Percentiles rank a stretch among this genome's conserved stretches.
These are phyloP conservation scores for Pollachius pollachius DNA, from an alignment of 2,113 vertebrate species.

Conservation along the genomic window DNA sequence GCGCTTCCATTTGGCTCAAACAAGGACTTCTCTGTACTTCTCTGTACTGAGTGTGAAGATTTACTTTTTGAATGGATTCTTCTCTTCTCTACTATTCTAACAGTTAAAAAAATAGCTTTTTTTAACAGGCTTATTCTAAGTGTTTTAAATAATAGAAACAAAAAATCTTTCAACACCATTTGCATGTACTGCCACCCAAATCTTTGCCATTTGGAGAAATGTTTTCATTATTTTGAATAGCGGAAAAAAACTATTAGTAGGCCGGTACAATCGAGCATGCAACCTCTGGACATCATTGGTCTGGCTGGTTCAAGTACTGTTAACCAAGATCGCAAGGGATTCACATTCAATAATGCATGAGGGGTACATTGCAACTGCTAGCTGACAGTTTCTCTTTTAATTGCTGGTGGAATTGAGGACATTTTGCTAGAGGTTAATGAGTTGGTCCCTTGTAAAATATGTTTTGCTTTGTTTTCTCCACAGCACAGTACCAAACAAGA, in stretches of 20 bases:
- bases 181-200: slow-evolving; percentile 14
- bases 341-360: not conserved
- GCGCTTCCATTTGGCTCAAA: slow-evolving; percentile 68
- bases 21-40: slow-evolving; percentile 65
- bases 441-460: slow-evolving; percentile 50
- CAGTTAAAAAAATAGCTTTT: too few species aligned
- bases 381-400: not conserved
- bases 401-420: not conserved
- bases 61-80: slow-evolving; percentile 50
- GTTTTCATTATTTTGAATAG: not conserved
- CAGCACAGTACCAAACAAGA: not conserved
- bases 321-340: slow-evolving; percentile 2
- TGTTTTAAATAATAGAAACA: too few species aligned
- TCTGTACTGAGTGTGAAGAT: slow-evolving; percentile 62
- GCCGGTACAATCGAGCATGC: not conserved
- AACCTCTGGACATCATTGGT: not conserved
- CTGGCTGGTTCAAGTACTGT: not conserved
- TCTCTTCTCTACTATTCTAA: too few species aligned
- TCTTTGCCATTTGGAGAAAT: not conserved
- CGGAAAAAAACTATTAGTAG: not conserved
- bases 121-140: too few species aligned
- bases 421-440: slow-evolving; percentile 1
- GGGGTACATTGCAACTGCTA: not conserved
- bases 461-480: slow-evolving; percentile 5
- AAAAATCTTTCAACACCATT: too few species aligned